phyloP scores from a whole-genome alignment of 2,888 invertebrate species.

The Dolichopus griseipennis region DNA sequence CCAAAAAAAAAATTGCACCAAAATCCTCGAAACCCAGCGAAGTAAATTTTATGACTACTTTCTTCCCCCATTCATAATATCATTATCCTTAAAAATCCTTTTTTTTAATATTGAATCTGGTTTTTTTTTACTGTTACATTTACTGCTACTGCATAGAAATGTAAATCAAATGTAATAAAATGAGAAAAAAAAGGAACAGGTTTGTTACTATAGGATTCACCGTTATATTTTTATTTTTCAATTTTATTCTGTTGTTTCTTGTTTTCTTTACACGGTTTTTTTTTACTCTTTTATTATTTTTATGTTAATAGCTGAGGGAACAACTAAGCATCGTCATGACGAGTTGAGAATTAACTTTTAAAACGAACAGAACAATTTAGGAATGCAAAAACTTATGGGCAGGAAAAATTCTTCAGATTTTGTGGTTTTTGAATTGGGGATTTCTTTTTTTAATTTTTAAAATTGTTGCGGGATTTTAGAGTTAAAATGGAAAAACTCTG shows the following conservation, averaged over 20 bases:
- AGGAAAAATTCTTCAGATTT: too few species aligned
- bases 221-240: background rate
- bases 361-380: background rate
- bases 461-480: too few species aligned
- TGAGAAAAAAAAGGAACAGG: background rate
- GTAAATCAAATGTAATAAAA: constrained; percentile 6
- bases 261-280: too few species aligned
- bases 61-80: too few species aligned
- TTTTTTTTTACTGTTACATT: background rate
- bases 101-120: background rate
- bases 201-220: background rate
- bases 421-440: too few species aligned
- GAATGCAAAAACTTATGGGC: too few species aligned
- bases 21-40: background rate
- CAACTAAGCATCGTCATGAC: background rate
- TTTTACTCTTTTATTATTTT: background rate
- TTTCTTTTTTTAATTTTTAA: too few species aligned
- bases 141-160: background rate
- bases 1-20: background rate
- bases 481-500: too few species aligned
- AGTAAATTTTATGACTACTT: too few species aligned
- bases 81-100: background rate
- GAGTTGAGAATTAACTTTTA: background rate
- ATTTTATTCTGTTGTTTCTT: background rate
- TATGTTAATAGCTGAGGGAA: background rate